phyloP scores from a whole-genome alignment of 2,797 vertebrate species.

The Hypotaenidia philippensis region DNA sequence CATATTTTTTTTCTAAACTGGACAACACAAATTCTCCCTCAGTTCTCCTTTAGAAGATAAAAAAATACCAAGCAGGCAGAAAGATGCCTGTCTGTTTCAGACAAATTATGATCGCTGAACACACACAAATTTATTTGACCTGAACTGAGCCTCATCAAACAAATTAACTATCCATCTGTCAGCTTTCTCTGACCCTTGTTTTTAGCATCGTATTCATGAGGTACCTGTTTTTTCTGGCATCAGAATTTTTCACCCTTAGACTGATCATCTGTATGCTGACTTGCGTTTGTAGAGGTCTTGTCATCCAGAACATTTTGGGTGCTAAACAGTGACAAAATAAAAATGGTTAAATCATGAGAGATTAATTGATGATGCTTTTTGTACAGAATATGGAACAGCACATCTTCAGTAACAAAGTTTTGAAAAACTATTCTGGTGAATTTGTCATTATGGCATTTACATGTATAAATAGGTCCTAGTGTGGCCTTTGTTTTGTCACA shows the following conservation, averaged over 20 bases:
- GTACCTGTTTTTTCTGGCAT: neutral
- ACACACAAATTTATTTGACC: neutral
- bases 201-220: neutral
- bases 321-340: neutral
- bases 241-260: neutral
- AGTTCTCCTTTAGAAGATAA: neutral
- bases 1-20: neutral
- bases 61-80: neutral
- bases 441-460: neutral
- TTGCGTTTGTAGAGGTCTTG: neutral
- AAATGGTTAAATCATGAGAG: neutral
- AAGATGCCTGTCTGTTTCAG: neutral
- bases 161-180: neutral
- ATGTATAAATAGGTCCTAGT: neutral
- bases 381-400: neutral
- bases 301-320: neutral
- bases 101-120: neutral
- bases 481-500: slow-evolving; percentile 7
- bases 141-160: neutral
- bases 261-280: neutral
- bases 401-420: neutral
- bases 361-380: neutral
- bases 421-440: neutral
- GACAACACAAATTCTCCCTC: neutral
- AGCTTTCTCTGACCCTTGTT: neutral